A percentile compares a stretch with the other conserved stretches of the same genome.
phyloP scores from a whole-genome alignment of 2,797 vertebrate genomes.

The Hydrophis major region DNA sequence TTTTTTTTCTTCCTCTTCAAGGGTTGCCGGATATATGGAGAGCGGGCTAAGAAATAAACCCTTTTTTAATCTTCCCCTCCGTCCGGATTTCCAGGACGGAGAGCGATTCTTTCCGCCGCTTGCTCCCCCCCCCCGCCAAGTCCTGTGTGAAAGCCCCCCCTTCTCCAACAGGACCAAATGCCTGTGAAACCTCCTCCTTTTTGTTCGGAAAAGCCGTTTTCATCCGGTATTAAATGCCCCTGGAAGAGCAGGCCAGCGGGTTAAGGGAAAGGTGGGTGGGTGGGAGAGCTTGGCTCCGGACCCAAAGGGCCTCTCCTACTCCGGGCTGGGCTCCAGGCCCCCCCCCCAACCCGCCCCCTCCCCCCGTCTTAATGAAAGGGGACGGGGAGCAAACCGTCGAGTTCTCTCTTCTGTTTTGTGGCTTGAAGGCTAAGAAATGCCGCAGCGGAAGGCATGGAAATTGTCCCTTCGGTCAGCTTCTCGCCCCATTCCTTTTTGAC shows the following conservation, averaged over 20 bases:
- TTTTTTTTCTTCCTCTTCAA: not conserved
- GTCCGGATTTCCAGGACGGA: not conserved
- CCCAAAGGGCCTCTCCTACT: not conserved
- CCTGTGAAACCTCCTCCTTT: not conserved
- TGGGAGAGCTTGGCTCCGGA: too few species aligned
- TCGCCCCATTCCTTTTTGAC: not conserved
- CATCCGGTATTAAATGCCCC: too few species aligned
- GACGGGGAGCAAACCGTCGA: not conserved
- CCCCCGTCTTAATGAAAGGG: not conserved
- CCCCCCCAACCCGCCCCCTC: not conserved
- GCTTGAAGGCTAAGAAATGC: not conserved
- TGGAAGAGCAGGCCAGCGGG: not conserved
- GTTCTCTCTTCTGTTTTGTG: not conserved
- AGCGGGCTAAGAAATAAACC: not conserved
- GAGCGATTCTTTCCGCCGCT: not conserved
- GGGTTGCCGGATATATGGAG: not conserved
- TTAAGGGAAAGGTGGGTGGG: not conserved
- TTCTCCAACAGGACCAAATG: not conserved
- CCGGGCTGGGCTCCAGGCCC: not conserved
- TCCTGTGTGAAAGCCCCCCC: not conserved
- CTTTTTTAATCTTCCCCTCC: not conserved
- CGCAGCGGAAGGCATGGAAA: not conserved
- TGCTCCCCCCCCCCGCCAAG: fast-evolving
- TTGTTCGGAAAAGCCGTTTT: not conserved
- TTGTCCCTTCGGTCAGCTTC: not conserved